phyloP scores from a whole-genome alignment of 1,140 invertebrate genomes.

The Drosophila bocqueti region DNA sequence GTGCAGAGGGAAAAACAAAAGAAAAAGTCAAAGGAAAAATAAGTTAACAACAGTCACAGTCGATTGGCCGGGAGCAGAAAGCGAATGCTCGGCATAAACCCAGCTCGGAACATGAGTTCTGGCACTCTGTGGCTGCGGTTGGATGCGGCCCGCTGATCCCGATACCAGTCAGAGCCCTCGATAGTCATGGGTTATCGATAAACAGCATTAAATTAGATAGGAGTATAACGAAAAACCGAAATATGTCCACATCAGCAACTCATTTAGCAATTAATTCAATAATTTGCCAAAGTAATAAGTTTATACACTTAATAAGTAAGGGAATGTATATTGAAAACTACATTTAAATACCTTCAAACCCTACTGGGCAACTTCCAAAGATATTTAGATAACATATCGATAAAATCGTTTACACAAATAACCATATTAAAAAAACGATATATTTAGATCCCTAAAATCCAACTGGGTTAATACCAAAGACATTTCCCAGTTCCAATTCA shows the following conservation, averaged over 20 bases:
- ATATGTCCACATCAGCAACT: too few relatives aligned
- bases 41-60: conserved; percentile 46
- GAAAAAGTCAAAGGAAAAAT: neutral
- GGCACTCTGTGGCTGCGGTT: conserved; percentile 50
- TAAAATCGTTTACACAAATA: neutral
- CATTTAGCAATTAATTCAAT: neutral
- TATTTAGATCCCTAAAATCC: neutral
- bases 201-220: too few relatives aligned
- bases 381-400: neutral
- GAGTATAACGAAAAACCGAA: too few relatives aligned
- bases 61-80: conserved; percentile 52
- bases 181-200: conserved; percentile 39
- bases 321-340: neutral
- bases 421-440: neutral
- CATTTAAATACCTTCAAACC: neutral
- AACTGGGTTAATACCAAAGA: neutral
- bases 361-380: neutral
- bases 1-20: conserved; percentile 3
- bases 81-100: conserved; percentile 32
- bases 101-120: conserved; percentile 46
- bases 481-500: neutral
- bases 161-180: conserved; percentile 5
- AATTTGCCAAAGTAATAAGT: neutral
- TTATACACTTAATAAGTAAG: neutral
- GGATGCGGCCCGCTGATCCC: conserved; percentile 44